phyloP scores from a whole-genome alignment of 1,140 invertebrate species.

The Piezodorus guildinii region DNA sequence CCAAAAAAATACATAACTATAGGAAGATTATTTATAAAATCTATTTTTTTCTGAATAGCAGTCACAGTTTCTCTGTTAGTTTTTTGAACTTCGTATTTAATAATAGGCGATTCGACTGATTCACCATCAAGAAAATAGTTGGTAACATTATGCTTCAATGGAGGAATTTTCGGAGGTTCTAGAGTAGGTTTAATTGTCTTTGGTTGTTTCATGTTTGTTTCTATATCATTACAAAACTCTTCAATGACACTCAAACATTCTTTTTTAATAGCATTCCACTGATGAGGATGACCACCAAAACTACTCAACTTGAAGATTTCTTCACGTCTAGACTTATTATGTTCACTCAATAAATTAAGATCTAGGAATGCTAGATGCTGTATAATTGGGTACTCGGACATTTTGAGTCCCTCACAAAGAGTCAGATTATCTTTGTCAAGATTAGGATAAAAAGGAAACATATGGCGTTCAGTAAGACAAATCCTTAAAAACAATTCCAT shows the following conservation, averaged over 20 bases:
- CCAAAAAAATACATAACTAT: constrained; percentile 19
- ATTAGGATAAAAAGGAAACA: constrained; percentile 18
- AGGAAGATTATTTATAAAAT: too few relatives aligned
- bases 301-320: constrained; percentile 57
- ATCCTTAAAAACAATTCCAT: constrained; percentile 57
- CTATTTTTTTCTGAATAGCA: too few relatives aligned
- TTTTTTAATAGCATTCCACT: constrained; percentile 58
- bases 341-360: constrained; percentile 47
- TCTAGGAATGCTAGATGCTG: constrained; percentile 59
- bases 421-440: constrained; percentile 29
- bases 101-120: constrained; percentile 3
- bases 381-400: constrained; percentile 45
- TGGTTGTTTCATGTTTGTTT: not conserved
- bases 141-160: not conserved
- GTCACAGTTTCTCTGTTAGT: too few relatives aligned
- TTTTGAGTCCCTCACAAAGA: constrained; percentile 43
- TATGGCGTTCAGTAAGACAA: constrained; percentile 32
- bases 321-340: constrained; percentile 41
- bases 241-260: constrained; percentile 36
- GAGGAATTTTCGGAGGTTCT: constrained; percentile 39
- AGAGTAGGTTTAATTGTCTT: not conserved
- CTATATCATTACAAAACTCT: constrained; percentile 1
- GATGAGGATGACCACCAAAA: constrained; percentile 64
- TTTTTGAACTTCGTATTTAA: not conserved
- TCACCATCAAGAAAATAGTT: constrained; percentile 12